Base-by-base conservation (phyloP, 2,888 invertebrate species). In the Leptopilina myrica region DNA sequence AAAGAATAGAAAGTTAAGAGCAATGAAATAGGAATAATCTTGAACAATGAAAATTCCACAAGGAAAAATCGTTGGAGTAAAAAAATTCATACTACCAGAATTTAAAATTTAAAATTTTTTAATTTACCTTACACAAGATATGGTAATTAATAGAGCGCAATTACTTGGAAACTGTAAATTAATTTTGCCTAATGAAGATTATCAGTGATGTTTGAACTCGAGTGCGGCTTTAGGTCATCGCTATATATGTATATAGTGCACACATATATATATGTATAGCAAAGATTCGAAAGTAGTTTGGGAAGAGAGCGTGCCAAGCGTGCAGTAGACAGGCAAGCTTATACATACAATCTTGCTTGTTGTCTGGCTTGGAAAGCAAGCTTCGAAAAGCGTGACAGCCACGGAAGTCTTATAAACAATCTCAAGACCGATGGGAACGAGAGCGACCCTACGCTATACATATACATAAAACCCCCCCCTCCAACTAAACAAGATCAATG, bases 371-470 rank as follows among this genome's bases (percentile, higher is more conserved):
- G 82, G 81, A 77, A 78, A 78, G 81, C 69, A 78, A 78, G 76
- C 78, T 69, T 69, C 59, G 78, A 64, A 64, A 64, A 64, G 76
- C 76, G 85, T 83, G 87, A 85, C 87, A 87, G 86, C 86, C 83
- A 83, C 87, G 86, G 85, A 88, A 89, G 87, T 89, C 88, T 89
- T 89, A 89, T 88, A 89, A 89, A 89, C 88, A 89, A 88, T 86
- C 86, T 86, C 81, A 83, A 82, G 83, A 85, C 82, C 85, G 85
- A 84, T 82, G 86, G 84, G 84, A 80, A 78, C 66, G 75, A n/a
- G 69, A 59, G 69, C 69, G 78, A 62, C 80, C 53, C 76, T 81
- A 78, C 78, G 82, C 59, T 49, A 76, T 49, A 49, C 49, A 9
- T 12, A 11, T 49, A 9, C 12, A 9, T 11, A 43, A 33, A 33